phyloP scores from a whole-genome alignment of 2,113 vertebrate species.

The Anas platyrhynchos region DNA sequence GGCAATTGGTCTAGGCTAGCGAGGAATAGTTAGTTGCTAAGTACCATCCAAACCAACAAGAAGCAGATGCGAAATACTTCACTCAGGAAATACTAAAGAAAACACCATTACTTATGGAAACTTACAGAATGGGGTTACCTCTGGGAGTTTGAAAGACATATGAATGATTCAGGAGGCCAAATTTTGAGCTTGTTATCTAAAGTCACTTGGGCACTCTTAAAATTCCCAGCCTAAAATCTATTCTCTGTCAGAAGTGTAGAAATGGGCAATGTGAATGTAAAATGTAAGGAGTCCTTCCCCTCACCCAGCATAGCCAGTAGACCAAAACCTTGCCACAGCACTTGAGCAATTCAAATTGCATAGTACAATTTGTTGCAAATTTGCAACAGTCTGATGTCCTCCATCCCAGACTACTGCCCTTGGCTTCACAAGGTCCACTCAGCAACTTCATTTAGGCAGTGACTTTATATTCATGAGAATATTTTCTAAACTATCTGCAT shows the following conservation, averaged over 20 bases:
- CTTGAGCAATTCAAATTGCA: neutral
- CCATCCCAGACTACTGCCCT: neutral
- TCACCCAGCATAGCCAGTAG: neutral
- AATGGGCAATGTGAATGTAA: neutral
- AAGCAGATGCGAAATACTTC: neutral
- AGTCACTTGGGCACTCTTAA: neutral
- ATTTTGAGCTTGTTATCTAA: neutral
- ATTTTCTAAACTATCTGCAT: slow-evolving; percentile 44
- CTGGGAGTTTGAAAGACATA: neutral
- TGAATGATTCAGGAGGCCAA: neutral
- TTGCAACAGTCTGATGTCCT: too few relatives aligned
- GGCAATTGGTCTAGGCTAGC: neutral
- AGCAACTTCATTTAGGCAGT: neutral
- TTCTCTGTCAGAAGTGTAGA: neutral
- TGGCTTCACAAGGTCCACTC: neutral
- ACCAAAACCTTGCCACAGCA: neutral
- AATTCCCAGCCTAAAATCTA: neutral
- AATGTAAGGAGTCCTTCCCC: neutral
- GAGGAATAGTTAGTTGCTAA: neutral
- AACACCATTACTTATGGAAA: neutral
- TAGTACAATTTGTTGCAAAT: neutral
- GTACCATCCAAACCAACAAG: neutral
- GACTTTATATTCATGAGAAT: slow-evolving; percentile 53
- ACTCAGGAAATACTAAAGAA: neutral
- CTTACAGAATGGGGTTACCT: neutral